Percentiles rank a stretch among this genome's conserved stretches.
Evolutionary conservation across 2,113 vertebrate genomes (phyloP).

Genomic region (Epinephelus cyanopodus): DNA sequence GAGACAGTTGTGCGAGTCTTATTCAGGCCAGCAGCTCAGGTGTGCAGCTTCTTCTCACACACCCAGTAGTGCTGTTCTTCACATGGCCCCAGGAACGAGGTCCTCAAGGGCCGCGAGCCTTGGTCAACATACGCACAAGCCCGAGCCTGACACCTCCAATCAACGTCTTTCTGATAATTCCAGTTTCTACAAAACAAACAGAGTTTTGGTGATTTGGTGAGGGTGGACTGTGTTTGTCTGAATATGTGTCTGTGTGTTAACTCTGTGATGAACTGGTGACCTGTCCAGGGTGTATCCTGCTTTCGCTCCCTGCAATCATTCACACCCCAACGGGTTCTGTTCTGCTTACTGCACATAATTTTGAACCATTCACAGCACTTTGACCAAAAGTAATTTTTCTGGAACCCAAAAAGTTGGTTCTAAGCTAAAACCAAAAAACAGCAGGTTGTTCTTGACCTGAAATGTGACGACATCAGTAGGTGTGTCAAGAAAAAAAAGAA

Average conservation of each 20-base stretch:
- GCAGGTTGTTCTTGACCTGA: no score
- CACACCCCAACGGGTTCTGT: no score
- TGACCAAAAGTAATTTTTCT: no score
- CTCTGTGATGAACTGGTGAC: not conserved
- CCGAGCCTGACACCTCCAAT: no score
- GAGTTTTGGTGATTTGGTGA: not conserved
- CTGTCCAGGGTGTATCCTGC: not conserved
- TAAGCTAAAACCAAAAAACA: no score
- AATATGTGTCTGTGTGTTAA: not conserved
- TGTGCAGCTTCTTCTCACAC: conserved; percentile 34
- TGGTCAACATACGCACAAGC: not conserved
- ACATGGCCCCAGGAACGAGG: fast-evolving
- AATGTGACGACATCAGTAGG: no score
- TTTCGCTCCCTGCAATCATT: not conserved
- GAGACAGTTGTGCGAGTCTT: not conserved
- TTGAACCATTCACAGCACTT: no score
- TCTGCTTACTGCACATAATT: no score
- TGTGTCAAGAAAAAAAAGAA: no score
- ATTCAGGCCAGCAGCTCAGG: no score
- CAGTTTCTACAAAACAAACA: not conserved
- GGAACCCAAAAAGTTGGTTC: no score
- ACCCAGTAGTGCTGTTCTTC: fast-evolving
- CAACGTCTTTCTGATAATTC: fast-evolving
- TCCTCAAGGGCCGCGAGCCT: fast-evolving
- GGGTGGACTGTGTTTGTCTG: not conserved